A percentile compares a stretch with the other conserved stretches of the same genome.
These are phyloP conservation scores for Apamea anceps DNA, from an alignment of 2,888 invertebrate species.

Conservation along the genomic window DNA sequence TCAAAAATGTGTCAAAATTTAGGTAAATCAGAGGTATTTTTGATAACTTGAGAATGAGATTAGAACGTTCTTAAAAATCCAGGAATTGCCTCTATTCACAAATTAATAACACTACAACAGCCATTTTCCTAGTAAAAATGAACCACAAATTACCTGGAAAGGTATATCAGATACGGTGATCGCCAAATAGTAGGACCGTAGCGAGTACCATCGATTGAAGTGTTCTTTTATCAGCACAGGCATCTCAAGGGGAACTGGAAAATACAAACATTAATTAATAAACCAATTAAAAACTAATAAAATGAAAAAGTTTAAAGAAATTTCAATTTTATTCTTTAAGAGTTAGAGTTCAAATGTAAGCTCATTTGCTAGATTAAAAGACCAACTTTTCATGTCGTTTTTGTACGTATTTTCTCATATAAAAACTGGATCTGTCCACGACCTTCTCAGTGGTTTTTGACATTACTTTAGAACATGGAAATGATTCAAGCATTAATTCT, in stretches of 20 bases:
- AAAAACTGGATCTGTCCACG: conserved; percentile 7
- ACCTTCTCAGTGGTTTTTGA: conserved; percentile 15
- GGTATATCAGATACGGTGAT: conserved; percentile 99
- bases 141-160: conserved; percentile 94
- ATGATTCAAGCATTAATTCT: not conserved
- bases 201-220: conserved; percentile 99
- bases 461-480: conserved; percentile 12
- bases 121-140: not conserved
- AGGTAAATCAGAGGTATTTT: not conserved
- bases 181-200: conserved; percentile 98
- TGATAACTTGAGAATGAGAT: not conserved
- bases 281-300: not conserved
- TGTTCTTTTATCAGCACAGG: conserved; percentile 98
- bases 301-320: not conserved
- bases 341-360: not conserved
- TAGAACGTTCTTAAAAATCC: not conserved
- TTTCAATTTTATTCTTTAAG: not conserved
- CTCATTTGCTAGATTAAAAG: not conserved
- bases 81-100: not conserved
- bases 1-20: not conserved
- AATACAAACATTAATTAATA: conserved; percentile 7
- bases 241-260: conserved; percentile 98
- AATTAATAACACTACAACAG: not conserved
- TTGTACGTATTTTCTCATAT: not conserved
- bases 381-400: not conserved